Base-by-base conservation (phyloP, 2,113 vertebrate species). In the Poeciliopsis turrubarensis region DNA sequence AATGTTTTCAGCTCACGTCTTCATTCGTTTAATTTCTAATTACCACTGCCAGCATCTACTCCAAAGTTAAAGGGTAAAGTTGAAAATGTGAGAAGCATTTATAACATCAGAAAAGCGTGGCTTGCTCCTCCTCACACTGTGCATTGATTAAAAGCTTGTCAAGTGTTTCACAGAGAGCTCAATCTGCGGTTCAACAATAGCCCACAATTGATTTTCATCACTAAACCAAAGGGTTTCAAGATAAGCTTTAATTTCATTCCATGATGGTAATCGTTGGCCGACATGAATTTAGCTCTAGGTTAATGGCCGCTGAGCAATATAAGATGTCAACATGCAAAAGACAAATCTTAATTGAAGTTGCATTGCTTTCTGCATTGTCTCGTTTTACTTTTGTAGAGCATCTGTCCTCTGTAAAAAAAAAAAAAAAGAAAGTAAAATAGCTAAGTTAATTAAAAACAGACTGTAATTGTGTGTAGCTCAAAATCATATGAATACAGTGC, bases 181-280 rank as follows among this genome's bases (percentile, higher is more conserved):
- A 15, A 30, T 25, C 26, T 62, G 37, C 4, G 39, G 34, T 60
- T 86, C 4, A 68, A 22, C 34, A 67, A 60, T 19, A 65, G 39
- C 19, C 12, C 25, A 19, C 4, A 71, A 65, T 22, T 26, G 12
- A 60, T 68, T 37, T 61, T 27, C 15, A 68, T 47, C 65, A 64
- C 13, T 1, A 3, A 57, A 29, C 26, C 73, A 60, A 30, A 39
- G 8, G 17, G 17, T 72, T 65, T 82, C 7, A 51, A 57, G 3
- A 64, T 30, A 61, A 4, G 41, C 60, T 65, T n/a, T 27, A 41
- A 57, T 54, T 10, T 14, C 71, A 67, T 70, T 70, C 63, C 27
- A 47, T 30, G 31, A 27, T 17, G 1, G 3, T n/a, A 57, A 17
- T 54, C 47, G 1, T 8, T 57, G 47, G n/a, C 47, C 22, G 10